Percentiles rank a stretch among this genome's conserved stretches.
Evolutionary conservation across 2,797 vertebrate species (phyloP).

Genomic region (Intellagama lesueurii): DNA sequence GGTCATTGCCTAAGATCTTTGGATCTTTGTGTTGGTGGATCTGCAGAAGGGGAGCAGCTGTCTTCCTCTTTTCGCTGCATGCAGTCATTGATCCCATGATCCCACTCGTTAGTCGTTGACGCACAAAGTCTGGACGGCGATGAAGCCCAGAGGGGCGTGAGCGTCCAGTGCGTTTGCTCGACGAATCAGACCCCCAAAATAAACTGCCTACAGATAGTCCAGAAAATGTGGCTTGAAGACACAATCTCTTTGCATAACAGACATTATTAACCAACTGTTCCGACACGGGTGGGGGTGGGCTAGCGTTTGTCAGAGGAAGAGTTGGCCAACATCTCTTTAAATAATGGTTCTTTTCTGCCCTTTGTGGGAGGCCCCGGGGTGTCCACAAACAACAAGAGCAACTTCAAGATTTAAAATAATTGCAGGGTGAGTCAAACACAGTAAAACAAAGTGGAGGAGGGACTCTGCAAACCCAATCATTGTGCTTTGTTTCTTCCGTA

Average conservation of each 20-base stretch:
- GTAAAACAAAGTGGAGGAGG: not conserved
- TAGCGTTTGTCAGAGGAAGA: too few species aligned
- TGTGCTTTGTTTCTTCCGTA: constrained; percentile 69
- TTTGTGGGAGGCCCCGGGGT: not conserved
- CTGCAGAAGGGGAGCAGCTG: too few species aligned
- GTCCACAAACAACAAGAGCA: not conserved
- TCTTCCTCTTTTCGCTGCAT: not conserved
- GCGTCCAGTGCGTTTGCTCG: not conserved
- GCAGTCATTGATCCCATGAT: too few species aligned
- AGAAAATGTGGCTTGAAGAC: not conserved
- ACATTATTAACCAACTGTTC: not conserved
- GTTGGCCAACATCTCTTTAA: not conserved
- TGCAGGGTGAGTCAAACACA: not conserved
- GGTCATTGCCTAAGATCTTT: not conserved
- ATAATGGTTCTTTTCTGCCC: not conserved
- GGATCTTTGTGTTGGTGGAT: not conserved
- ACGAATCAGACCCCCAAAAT: not conserved
- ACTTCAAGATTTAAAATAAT: not conserved
- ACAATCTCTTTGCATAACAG: too few species aligned
- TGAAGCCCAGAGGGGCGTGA: not conserved
- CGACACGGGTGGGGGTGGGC: not conserved
- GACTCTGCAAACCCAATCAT: not conserved
- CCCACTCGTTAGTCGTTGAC: not conserved
- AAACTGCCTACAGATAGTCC: too few species aligned
- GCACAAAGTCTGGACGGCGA: not conserved